Percentiles rank a stretch among this genome's conserved stretches.
Evolutionary conservation across 1,140 invertebrate genomes (phyloP).

Genomic region (Drosophila pseudoobscura): DNA sequence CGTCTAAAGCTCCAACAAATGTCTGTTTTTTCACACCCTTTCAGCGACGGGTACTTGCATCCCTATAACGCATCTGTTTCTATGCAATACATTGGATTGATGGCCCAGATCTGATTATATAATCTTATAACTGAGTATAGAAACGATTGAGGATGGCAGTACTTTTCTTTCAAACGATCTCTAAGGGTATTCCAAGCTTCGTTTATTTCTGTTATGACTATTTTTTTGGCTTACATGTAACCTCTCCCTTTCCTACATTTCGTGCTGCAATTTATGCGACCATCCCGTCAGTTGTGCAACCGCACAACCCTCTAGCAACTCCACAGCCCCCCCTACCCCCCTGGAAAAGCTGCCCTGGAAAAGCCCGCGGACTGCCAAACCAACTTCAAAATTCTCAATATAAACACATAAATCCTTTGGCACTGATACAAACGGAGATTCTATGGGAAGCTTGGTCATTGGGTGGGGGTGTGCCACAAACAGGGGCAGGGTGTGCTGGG

Average conservation of each 20-base stretch:
- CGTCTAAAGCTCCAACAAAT: too few relatives aligned
- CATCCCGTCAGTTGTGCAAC: conserved; percentile 58
- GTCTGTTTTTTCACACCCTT: too few relatives aligned
- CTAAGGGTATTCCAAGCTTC: too few relatives aligned
- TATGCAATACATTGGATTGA: too few relatives aligned
- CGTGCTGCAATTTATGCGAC: conserved; percentile 66
- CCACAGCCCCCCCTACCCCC: not conserved
- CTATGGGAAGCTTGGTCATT: not conserved
- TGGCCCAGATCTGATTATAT: too few relatives aligned
- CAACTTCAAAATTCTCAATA: conserved; percentile 49
- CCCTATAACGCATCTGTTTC: too few relatives aligned
- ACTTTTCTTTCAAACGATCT: too few relatives aligned
- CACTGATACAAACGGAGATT: conserved; percentile 24
- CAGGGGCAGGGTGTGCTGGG: too few relatives aligned
- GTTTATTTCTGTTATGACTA: conserved; percentile 13
- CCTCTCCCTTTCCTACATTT: too few relatives aligned
- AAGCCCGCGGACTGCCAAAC: conserved; percentile 35
- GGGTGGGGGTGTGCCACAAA: conserved; percentile 8
- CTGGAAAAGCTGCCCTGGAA: not conserved
- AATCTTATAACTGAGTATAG: not conserved
- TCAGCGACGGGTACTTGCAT: too few relatives aligned
- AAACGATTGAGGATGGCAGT: conserved; percentile 3
- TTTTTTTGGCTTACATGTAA: conserved; percentile 45
- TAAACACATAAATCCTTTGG: conserved; percentile 50
- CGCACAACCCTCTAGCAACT: conserved; percentile 23